Evolutionary conservation across 2,797 vertebrate species (phyloP).

Genomic region (Neomorphus geoffroyi): DNA sequence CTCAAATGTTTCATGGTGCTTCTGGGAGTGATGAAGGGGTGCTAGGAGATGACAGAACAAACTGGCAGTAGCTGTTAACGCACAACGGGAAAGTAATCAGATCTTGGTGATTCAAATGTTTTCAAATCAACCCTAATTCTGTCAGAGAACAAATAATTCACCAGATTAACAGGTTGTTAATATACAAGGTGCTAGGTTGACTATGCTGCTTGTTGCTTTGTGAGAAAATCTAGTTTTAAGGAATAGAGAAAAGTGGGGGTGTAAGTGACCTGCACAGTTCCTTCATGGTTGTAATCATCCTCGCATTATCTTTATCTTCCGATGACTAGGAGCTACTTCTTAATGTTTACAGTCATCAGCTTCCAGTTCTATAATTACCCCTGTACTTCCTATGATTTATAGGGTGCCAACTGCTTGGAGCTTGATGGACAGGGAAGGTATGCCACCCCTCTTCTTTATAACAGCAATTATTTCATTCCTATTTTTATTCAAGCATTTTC

Average conservation of each 20-base stretch:
- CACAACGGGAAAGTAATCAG: background rate
- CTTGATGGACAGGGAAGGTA: background rate
- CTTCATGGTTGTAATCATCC: background rate
- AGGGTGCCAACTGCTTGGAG: constrained; percentile 37
- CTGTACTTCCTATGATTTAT: constrained; percentile 54
- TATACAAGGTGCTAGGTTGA: background rate
- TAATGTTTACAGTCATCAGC: constrained; percentile 34
- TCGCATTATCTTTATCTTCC: background rate
- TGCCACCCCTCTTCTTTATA: background rate
- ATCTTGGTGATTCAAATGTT: background rate
- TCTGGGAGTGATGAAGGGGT: background rate
- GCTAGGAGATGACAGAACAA: background rate
- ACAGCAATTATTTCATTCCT: constrained; percentile 38
- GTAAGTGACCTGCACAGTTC: background rate
- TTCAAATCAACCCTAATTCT: background rate
- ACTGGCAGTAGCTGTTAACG: background rate
- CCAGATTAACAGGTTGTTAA: background rate
- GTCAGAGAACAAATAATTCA: background rate
- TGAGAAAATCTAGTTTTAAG: background rate
- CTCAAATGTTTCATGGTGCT: background rate
- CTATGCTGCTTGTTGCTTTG: background rate
- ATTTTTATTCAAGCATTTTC: constrained; percentile 33
- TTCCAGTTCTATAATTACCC: constrained; percentile 56
- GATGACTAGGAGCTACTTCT: background rate
- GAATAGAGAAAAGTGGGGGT: background rate